phyloP scores from a whole-genome alignment of 2,113 vertebrate genomes.

The Trichomycterus rosablanca region DNA sequence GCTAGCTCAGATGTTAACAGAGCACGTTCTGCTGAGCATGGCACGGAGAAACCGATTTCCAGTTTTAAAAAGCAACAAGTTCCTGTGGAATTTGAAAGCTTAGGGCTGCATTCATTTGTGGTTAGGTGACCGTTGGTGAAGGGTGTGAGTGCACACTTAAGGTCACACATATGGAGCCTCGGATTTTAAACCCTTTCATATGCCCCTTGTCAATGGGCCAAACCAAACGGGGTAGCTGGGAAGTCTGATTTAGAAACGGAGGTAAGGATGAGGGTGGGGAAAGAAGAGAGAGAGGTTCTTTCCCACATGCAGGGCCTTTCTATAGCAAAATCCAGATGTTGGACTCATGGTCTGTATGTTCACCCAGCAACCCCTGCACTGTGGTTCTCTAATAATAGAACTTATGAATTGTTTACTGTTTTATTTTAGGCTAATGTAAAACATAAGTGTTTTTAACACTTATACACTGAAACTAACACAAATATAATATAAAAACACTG shows the following conservation, averaged over 20 bases:
- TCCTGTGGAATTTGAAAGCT: slow-evolving; percentile 7
- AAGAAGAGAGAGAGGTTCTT: slow-evolving; percentile 9
- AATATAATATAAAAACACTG: no score
- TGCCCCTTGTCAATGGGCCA: slow-evolving; percentile 32
- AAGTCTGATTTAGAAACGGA: slow-evolving; percentile 39
- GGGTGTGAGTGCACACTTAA: slow-evolving; percentile 25
- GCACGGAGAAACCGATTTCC: neutral
- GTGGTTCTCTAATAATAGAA: neutral
- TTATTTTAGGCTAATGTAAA: neutral
- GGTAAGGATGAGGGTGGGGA: slow-evolving; percentile 25
- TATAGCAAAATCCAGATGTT: slow-evolving; percentile 49
- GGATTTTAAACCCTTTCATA: slow-evolving; percentile 33
- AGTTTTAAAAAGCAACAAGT: neutral
- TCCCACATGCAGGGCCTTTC: slow-evolving; percentile 33
- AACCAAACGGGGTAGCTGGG: slow-evolving; percentile 34
- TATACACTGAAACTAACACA: no score
- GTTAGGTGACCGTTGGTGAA: slow-evolving; percentile 39
- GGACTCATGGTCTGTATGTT: slow-evolving; percentile 41
- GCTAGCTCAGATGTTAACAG: neutral
- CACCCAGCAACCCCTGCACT: slow-evolving; percentile 14
- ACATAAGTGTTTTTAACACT: no score
- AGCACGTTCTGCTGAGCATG: neutral
- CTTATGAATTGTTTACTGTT: neutral
- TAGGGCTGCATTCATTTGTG: slow-evolving; percentile 25
- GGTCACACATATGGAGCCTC: slow-evolving; percentile 24